phyloP scores from a whole-genome alignment of 2,113 vertebrate genomes.

The Noturus placidus region DNA sequence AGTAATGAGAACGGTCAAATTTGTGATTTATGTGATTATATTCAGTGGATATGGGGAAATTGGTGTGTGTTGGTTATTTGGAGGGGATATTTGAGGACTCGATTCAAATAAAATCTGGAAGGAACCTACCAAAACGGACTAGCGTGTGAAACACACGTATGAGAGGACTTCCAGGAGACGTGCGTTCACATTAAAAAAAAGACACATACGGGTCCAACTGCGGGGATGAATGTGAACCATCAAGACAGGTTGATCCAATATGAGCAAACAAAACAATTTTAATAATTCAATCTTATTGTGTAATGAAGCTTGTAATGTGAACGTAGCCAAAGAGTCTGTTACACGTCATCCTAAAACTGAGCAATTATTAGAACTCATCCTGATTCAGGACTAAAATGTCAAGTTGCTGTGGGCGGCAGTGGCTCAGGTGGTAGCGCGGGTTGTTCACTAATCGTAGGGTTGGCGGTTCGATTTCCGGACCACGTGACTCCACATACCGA shows the following conservation, averaged over 20 bases:
- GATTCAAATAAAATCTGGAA: background rate
- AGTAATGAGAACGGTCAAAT: background rate
- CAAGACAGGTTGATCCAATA: no score
- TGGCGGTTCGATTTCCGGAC: no score
- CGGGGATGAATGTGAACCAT: background rate
- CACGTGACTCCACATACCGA: no score
- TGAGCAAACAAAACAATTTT: background rate
- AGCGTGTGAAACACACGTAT: background rate
- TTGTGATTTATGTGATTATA: background rate
- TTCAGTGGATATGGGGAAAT: background rate
- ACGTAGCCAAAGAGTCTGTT: background rate
- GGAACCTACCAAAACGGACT: background rate
- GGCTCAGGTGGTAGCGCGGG: no score
- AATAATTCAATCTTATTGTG: no score
- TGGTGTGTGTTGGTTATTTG: background rate
- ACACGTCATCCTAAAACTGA: background rate
- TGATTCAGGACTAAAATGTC: background rate
- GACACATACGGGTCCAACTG: background rate
- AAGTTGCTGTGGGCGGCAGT: background rate
- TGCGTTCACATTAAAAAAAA: background rate
- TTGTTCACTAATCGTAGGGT: no score
- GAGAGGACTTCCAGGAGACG: background rate
- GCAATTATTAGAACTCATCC: background rate
- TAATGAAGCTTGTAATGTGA: background rate
- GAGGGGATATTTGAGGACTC: background rate